These are phyloP conservation scores for Hyphantria cunea DNA, from an alignment of 1,140 invertebrate genomes.

Conservation along the genomic window DNA sequence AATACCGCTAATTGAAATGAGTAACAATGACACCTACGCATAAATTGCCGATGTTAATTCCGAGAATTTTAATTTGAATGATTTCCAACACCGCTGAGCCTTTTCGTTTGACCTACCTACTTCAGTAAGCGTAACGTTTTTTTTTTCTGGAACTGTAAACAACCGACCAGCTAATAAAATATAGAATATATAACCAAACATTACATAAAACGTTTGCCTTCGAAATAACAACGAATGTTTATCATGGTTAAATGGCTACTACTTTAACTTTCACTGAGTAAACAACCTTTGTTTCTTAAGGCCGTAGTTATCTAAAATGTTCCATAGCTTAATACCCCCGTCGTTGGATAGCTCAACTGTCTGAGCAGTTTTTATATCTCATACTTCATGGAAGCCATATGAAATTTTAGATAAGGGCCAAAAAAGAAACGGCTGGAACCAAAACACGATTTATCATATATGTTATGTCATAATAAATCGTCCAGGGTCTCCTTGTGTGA, in stretches of 20 bases:
- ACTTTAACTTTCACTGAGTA: background rate
- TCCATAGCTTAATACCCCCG: background rate
- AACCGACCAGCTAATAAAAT: no score
- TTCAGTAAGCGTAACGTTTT: no score
- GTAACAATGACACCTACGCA: no score
- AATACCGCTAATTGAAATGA: no score
- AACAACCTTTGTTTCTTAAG: constrained; percentile 2
- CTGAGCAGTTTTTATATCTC: constrained; percentile 4
- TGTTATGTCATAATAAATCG: background rate
- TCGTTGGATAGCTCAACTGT: background rate
- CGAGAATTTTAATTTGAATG: no score
- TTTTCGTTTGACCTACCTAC: no score
- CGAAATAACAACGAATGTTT: no score
- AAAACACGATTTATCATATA: background rate
- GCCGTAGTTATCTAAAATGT: background rate
- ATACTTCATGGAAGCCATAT: constrained; percentile 1
- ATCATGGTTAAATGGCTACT: background rate
- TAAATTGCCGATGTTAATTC: no score
- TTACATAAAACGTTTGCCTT: background rate
- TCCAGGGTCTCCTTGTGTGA: no score
- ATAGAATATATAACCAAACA: no score
- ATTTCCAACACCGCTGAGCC: no score
- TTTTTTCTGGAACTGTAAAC: no score
- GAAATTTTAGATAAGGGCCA: background rate
- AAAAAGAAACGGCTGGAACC: background rate